These are phyloP conservation scores for Tupaia chinensis DNA, from an alignment of 2,113 vertebrate genomes.

Conservation along the genomic window DNA sequence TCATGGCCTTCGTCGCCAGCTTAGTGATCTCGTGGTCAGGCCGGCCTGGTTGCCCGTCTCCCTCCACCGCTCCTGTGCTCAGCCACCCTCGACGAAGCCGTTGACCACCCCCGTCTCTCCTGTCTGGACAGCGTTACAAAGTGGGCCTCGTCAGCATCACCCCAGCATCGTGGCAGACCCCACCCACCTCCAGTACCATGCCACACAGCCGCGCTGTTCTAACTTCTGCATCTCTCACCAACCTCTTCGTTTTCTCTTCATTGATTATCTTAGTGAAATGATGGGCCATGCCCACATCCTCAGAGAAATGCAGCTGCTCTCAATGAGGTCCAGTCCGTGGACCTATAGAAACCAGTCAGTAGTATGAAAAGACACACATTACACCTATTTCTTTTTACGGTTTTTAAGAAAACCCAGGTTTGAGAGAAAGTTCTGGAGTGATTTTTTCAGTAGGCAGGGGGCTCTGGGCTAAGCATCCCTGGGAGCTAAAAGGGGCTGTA, in stretches of 20 bases:
- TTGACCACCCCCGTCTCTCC: background rate
- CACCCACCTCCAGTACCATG: fast-evolving
- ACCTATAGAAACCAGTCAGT: background rate
- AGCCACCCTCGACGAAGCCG: background rate
- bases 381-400: background rate
- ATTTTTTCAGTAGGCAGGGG: background rate
- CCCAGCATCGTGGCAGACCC: background rate
- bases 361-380: background rate
- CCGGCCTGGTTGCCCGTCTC: fast-evolving
- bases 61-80: background rate
- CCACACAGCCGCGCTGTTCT: fast-evolving
- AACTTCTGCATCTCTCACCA: fast-evolving
- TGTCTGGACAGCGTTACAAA: background rate
- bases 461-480: background rate
- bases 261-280: background rate
- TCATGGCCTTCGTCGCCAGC: background rate
- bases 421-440: background rate
- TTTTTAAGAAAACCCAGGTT: background rate
- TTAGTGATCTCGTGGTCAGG: fast-evolving
- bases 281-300: background rate
- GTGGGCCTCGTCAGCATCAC: background rate
- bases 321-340: background rate
- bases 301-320: background rate
- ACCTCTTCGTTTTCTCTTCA: too few relatives aligned
- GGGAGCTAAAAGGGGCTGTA: background rate